A percentile compares a stretch with the other conserved stretches of the same genome.
Evolutionary conservation across 2,797 vertebrate species (phyloP).

Genomic region (Microhierax caerulescens): DNA sequence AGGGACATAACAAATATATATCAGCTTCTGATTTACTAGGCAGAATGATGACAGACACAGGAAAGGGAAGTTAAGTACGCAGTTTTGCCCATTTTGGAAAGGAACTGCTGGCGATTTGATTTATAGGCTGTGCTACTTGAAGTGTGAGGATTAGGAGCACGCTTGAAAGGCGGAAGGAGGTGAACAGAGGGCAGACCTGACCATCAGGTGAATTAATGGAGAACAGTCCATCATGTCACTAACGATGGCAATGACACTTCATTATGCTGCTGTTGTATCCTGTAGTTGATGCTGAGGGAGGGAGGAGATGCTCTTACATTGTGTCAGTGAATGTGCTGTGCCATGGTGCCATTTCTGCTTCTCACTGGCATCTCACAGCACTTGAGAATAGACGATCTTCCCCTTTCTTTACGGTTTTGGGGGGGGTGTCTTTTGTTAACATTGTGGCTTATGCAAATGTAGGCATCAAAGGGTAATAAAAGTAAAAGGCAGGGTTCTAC

Average conservation of each 20-base stretch:
- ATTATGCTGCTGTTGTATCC: background rate
- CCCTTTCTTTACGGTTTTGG: background rate
- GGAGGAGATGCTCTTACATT: background rate
- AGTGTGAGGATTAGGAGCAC: background rate
- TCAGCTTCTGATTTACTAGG: background rate
- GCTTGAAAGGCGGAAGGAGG: background rate
- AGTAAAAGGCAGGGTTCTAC: background rate
- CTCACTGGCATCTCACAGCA: background rate
- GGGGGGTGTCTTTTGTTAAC: background rate
- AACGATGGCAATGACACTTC: background rate
- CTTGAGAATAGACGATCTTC: background rate
- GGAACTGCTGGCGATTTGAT: background rate
- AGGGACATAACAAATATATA: background rate
- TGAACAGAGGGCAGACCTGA: slow-evolving; percentile 7
- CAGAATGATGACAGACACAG: background rate
- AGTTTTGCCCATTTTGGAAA: background rate
- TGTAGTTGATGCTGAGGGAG: background rate
- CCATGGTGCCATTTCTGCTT: background rate
- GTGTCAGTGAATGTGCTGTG: background rate
- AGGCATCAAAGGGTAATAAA: background rate
- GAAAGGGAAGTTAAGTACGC: background rate
- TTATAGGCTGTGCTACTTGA: background rate
- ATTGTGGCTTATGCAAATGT: background rate
- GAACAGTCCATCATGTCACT: background rate
- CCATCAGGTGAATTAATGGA: background rate